Evolutionary conservation across 2,888 invertebrate species (phyloP), one percentile per base, ranked within the genome.

Genomic region (Caradrina clavipalpis): DNA sequence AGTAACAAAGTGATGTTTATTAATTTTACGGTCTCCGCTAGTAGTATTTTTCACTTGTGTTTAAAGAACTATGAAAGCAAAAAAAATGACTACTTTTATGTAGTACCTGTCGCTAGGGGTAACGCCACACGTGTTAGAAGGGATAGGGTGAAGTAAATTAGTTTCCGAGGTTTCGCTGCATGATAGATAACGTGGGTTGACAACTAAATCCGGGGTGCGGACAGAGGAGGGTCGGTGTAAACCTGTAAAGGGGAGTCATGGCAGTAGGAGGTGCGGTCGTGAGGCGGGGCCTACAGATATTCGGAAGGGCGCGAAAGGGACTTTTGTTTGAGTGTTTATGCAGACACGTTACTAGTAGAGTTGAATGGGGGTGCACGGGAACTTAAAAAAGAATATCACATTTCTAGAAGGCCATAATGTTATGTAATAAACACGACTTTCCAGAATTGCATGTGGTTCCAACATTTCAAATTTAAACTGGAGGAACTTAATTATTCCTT

Each of bases 221-320:
- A n/a, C 13, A 45, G 17, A 47, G 53, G 31, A 31, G 21, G 17
- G 55, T 69, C 56, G 15, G 6, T 7, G 1, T 47, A 7, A 26
- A 19, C 21, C 8, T 56, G n/a, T 26, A 22, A 51, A 60, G 31
- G 47, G 56, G 55, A 47, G 55, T 39, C 45, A 31, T 51, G 56
- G 31, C 31, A 60, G 35, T 45, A 35, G 73, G 60, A 49, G 55
- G 71, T 47, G 31, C 50, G 17, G n/a, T 17, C 50, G 15, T 39
- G 56, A 39, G 73, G 78, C 73, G 72, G 73, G 21, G 77, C 56
- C 22, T 47, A 39, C 13, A 22, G 11, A n/a, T 22, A 39, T 42
- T 77, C 21, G 15, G 10, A 51, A 56, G 55, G 76, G 47, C n/a
- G n/a, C 11, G 6, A n/a, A 50, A n/a, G 15, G 35, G 26, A 15